phyloP scores from a whole-genome alignment of 2,888 invertebrate genomes.

The Hybos culiciformis region DNA sequence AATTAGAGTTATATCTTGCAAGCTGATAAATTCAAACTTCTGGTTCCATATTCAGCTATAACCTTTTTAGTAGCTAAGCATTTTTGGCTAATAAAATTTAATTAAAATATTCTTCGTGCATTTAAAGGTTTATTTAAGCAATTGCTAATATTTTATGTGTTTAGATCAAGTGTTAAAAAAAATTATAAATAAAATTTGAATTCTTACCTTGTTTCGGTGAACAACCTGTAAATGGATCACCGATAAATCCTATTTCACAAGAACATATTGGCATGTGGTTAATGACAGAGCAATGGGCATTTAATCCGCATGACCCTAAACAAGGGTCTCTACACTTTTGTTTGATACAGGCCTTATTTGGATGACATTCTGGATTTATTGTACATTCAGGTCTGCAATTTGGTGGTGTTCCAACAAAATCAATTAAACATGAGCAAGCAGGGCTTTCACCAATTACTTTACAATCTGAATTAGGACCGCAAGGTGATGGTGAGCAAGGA shows the following conservation, averaged over 20 bases:
- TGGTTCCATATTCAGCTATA: too few species aligned
- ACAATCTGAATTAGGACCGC: constrained; percentile 49
- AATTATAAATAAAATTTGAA: constrained; percentile 6
- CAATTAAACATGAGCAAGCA: constrained; percentile 45
- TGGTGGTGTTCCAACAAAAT: constrained; percentile 50
- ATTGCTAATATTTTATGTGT: neutral
- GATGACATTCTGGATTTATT: constrained; percentile 50
- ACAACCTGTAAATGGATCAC: constrained; percentile 59
- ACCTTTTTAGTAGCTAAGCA: too few species aligned
- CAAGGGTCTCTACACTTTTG: constrained; percentile 52
- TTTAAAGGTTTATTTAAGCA: neutral
- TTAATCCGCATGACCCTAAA: constrained; percentile 46
- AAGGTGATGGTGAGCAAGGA: constrained; percentile 50
- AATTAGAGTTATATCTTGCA: too few species aligned
- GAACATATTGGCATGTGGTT: constrained; percentile 67
- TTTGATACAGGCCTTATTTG: constrained; percentile 48
- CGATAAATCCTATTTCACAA: constrained; percentile 65
- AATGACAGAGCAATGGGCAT: constrained; percentile 43
- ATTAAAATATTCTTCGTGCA: too few species aligned
- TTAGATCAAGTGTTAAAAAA: neutral
- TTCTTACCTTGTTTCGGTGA: constrained; percentile 38
- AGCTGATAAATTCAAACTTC: too few species aligned
- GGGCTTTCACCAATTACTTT: constrained; percentile 40
- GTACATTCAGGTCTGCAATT: constrained; percentile 52
- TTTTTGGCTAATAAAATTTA: too few species aligned